Percentiles rank a stretch among this genome's conserved stretches.
These are phyloP conservation scores for Mastomys natalensis DNA, from an alignment of 2,113 vertebrate species.

Conservation along the genomic window DNA sequence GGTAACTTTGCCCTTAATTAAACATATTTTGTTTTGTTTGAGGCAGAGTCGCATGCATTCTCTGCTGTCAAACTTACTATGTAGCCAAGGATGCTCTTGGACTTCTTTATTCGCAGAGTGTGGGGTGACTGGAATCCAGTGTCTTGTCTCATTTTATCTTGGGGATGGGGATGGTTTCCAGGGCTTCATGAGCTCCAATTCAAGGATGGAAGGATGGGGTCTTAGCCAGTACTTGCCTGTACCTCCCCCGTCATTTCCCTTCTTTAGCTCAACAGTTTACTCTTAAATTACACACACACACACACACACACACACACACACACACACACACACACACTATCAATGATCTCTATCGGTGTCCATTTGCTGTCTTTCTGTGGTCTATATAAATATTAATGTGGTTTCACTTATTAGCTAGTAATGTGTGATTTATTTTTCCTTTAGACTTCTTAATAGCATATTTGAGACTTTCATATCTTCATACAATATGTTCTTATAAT, in stretches of 20 bases:
- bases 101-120: background rate
- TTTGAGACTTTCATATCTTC: background rate
- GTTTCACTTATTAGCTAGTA: background rate
- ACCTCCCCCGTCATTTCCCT: background rate
- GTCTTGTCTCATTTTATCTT: background rate
- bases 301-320: background rate
- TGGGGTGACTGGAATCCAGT: background rate
- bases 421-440: background rate
- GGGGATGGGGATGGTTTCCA: no score
- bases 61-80: background rate
- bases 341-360: background rate
- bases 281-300: background rate
- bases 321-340: background rate
- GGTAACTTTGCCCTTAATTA: no score
- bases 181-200: no score
- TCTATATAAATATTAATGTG: background rate
- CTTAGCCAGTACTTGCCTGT: background rate
- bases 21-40: background rate
- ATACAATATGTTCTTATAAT: background rate
- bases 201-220: background rate
- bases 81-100: background rate
- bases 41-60: background rate
- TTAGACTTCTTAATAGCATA: background rate
- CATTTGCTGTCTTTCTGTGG: background rate
- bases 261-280: background rate